Percentiles rank a stretch among this genome's conserved stretches.
These are phyloP conservation scores for Microcebus murinus DNA, from an alignment of 2,113 vertebrate species.

Conservation along the genomic window DNA sequence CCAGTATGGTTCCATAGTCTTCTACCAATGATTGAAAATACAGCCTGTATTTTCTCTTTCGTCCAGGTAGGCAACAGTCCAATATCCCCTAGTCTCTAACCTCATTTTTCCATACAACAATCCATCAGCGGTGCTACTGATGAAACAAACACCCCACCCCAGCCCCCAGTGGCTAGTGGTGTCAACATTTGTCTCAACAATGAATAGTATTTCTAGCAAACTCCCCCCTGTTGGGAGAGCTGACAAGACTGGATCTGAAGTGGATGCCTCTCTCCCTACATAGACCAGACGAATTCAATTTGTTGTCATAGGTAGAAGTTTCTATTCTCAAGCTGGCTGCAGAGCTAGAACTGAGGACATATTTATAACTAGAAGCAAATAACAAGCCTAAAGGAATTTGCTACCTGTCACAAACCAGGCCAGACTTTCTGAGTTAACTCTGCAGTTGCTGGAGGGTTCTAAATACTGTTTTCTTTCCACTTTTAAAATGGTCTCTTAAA, in stretches of 20 bases:
- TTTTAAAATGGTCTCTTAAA: not conserved
- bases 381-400: conserved; percentile 58
- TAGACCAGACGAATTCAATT: conserved; percentile 51
- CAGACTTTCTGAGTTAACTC: conserved; percentile 55
- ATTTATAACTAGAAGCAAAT: conserved; percentile 71
- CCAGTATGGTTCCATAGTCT: conserved; percentile 76
- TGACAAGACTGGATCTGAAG: conserved; percentile 49
- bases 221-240: conserved; percentile 32
- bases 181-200: conserved; percentile 70
- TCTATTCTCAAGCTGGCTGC: conserved; percentile 49
- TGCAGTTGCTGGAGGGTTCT: not conserved
- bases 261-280: conserved; percentile 39
- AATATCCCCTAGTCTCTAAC: conserved; percentile 74
- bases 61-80: conserved; percentile 70
- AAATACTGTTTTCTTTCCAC: not conserved
- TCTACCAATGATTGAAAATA: conserved; percentile 75
- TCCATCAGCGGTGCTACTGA: conserved; percentile 68
- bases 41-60: conserved; percentile 70
- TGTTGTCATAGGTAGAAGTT: conserved; percentile 57
- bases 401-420: conserved; percentile 61
- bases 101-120: conserved; percentile 76
- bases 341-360: conserved; percentile 52
- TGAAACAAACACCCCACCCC: conserved; percentile 66
- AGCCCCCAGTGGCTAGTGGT: conserved; percentile 23
- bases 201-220: conserved; percentile 70